Evolutionary conservation across 1,140 invertebrate species (phyloP).

Genomic region (Zaprionus davidi): DNA sequence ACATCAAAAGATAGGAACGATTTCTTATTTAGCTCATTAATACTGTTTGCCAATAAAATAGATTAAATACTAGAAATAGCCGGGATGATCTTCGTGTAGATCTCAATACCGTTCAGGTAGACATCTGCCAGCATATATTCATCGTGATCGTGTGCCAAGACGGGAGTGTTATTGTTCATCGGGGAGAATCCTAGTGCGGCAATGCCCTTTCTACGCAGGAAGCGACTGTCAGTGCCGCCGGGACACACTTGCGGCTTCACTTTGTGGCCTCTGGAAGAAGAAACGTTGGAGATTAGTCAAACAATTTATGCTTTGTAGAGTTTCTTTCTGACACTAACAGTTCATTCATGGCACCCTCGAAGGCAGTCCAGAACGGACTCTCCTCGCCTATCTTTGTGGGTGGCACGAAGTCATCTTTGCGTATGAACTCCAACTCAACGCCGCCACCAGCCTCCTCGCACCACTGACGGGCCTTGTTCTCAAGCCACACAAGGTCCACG

Average conservation of each 20-base stretch:
- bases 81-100: slow-evolving; percentile 88
- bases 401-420: slow-evolving; percentile 87
- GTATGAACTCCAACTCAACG: slow-evolving; percentile 89
- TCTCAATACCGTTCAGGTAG: slow-evolving; percentile 89
- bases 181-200: slow-evolving; percentile 90
- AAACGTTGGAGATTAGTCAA: not conserved
- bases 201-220: slow-evolving; percentile 84
- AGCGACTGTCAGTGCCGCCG: slow-evolving; percentile 91
- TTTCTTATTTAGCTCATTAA: slow-evolving; percentile 1
- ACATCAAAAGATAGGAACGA: not conserved
- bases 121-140: slow-evolving; percentile 88
- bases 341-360: slow-evolving; percentile 86
- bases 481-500: slow-evolving; percentile 88
- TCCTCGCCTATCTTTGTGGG: slow-evolving; percentile 88
- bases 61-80: slow-evolving; percentile 85
- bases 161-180: slow-evolving; percentile 88
- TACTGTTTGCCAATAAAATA: not conserved
- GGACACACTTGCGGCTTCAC: slow-evolving; percentile 89
- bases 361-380: slow-evolving; percentile 93
- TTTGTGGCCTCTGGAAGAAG: slow-evolving; percentile 84
- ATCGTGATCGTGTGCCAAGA: slow-evolving; percentile 90
- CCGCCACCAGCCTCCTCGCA: slow-evolving; percentile 92
- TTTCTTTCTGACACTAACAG: slow-evolving; percentile 82
- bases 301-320: not conserved
- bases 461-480: slow-evolving; percentile 88